Conservation (phyloP, 2,113 vertebrate species). For the Origma solitaria region DNA sequence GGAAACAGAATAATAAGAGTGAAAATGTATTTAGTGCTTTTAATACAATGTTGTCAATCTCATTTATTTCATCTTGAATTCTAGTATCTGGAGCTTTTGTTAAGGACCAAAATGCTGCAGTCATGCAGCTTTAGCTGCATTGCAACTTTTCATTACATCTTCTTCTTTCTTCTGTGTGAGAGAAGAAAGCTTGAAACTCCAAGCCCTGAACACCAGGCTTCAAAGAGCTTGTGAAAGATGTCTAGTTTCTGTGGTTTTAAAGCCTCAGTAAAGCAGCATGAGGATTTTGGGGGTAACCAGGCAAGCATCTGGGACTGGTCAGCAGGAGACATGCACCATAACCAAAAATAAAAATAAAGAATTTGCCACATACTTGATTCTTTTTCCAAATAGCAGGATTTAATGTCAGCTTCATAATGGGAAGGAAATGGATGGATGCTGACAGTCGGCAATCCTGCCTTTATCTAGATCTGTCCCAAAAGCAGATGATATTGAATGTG, state of each 20-base stretch:
- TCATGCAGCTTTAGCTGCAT: neutral
- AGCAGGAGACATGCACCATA: neutral
- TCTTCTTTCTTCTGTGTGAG: neutral
- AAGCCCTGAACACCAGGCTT: neutral
- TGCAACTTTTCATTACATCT: neutral
- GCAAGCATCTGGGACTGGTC: neutral
- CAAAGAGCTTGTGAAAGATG: neutral
- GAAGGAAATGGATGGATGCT: neutral
- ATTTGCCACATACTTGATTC: accelerated
- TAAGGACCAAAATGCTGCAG: neutral
- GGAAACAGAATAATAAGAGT: neutral
- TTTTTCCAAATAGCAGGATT: neutral
- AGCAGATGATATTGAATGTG: neutral
- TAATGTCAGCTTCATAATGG: neutral
- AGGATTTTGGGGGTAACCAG: neutral
- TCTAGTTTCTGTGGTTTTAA: neutral
- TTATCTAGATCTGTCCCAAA: neutral
- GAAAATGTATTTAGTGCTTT: constrained; percentile 4
- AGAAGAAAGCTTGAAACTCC: neutral
- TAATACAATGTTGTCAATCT: neutral
- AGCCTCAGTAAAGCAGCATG: neutral
- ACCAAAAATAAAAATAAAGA: neutral
- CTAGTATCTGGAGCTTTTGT: neutral
- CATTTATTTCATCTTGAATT: neutral
- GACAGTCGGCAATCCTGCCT: neutral